phyloP scores from a whole-genome alignment of 2,113 vertebrate genomes.

The Lagopus leucura region DNA sequence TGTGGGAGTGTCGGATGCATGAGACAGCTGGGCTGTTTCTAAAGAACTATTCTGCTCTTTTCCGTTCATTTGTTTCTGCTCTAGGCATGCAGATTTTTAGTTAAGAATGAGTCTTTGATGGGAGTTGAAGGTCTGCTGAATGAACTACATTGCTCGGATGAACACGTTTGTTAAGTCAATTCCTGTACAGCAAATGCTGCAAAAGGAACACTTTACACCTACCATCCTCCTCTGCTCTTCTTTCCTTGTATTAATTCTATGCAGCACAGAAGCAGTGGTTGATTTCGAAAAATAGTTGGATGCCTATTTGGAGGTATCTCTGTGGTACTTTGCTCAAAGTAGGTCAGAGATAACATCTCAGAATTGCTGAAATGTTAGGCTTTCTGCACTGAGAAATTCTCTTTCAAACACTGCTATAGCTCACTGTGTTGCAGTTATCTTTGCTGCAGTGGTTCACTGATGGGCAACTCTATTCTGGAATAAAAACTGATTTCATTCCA shows the following conservation, averaged over 20 bases:
- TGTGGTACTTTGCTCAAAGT: conserved; percentile 48
- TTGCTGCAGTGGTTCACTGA: conserved; percentile 14
- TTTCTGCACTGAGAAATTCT: conserved; percentile 13
- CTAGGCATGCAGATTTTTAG: conserved; percentile 24
- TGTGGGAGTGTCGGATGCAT: conserved; percentile 36
- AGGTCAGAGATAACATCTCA: conserved; percentile 56
- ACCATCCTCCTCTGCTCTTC: background rate
- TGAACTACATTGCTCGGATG: conserved; percentile 41
- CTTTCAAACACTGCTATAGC: background rate
- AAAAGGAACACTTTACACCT: conserved; percentile 50
- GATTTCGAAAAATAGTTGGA: conserved; percentile 53
- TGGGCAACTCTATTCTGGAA: conserved; percentile 15
- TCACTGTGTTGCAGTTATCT: conserved; percentile 20
- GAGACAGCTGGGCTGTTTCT: conserved; percentile 63
- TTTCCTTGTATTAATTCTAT: background rate
- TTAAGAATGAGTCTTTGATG: conserved; percentile 70
- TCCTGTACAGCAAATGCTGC: conserved; percentile 56
- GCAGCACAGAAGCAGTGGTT: conserved; percentile 56
- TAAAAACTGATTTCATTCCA: conserved; percentile 36
- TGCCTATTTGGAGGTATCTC: conserved; percentile 32
- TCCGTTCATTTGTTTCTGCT: conserved; percentile 63
- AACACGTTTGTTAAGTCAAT: conserved; percentile 49
- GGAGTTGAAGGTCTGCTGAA: conserved; percentile 36
- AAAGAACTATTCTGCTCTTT: conserved; percentile 68
- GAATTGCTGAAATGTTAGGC: conserved; percentile 1